Base-by-base conservation (phyloP, 2,113 vertebrate species). In the Donacobius atricapilla region DNA sequence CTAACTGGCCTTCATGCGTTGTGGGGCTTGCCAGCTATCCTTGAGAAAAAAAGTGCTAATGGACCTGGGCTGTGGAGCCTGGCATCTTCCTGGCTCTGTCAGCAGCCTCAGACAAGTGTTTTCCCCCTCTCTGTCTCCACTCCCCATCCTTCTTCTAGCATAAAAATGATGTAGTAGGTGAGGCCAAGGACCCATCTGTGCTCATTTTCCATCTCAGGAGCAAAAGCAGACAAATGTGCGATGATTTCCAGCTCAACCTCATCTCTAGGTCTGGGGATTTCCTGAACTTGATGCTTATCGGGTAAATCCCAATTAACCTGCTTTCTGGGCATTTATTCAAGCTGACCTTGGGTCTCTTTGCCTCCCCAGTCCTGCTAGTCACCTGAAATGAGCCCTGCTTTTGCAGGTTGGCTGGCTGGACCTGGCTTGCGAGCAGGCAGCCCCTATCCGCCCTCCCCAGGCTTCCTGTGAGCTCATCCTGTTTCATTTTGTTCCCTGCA, bases 391-490 rank as follows among this genome's bases (percentile, higher is more conserved):
- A 83, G 48, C 42, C 60, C 24, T 53, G 37, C 37, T 58, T 21
- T 31, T 30, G 28, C 4, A 10, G n/a, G 25, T 10, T 23, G 61
- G 31, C 9, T 58, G 84, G 7, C 56, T 13, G 65, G 64, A 30
- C 27, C 7, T 9, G 51, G 10, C 37, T 69, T 11, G 28, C 2
- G 14, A 45, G 45, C 48, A 11, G 66, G 14, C 82, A 7, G 8
- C 37, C 44, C 66, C 61, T 17, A 3, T 68, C 57, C 73, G 7
- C 78, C 66, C 61, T 90, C 17, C 53, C 27, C 58, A 24, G 40
- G 25, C 75, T 92, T 71, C 71, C 80, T 6, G 11, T 89, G 89
- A 90, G 77, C 86, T 94, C 95, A 88, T 63, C 31, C 2, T 6
- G 18, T 37, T 47, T 13, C 16, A 8, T 14, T 44, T 4, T 2